Evolutionary conservation across 2,113 vertebrate genomes (phyloP), one percentile per base, ranked within the genome.

Genomic region (Copsychus sechellarum): DNA sequence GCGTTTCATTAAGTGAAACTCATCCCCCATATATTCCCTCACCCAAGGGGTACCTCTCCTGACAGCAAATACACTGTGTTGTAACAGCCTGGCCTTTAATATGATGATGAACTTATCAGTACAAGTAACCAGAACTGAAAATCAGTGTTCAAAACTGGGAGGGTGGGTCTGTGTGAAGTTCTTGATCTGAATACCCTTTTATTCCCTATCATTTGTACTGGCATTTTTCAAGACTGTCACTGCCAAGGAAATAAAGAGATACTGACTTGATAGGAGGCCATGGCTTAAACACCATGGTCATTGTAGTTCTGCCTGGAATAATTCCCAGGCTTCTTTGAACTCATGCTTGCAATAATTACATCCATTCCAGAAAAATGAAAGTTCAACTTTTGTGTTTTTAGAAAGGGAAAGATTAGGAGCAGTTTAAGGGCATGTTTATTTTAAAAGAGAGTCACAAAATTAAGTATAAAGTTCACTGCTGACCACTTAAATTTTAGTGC

Each of bases 231-330:
- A 84, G 62, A 38, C 26, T 60, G 17, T 23, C 60, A 64, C 22
- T 86, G 95, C 88, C 94, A 96, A 86, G 40, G 43, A 86, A 92
- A 90, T 81, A 79, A 62, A 92, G 67, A 95, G 88, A 86, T 92
- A 88, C 34, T 95, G 86, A 86, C 72, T 47, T 58, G 76, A 86
- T 31, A 84, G 17, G 23, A 94, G 82, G 66, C 91, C 91, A 97
- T 1, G 3, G 36, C 47, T 93, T 87, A 50, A 92, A 90, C 47
- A 71, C 66, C 18, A 2, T 76, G 48, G n/a, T 76, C 74, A 90
- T 56, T 84, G 45, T 72, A 74, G 48, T 48, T 61, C 66, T 91
- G 50, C 40, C 40, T 90, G 91, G 82, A 94, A 94, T 51, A 8
- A 83, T 38, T 92, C 82, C 86, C 51, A 90, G 64, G 14, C 20